Evolutionary conservation across 2,113 vertebrate species (phyloP).

Genomic region (Ceyx margarethae): DNA sequence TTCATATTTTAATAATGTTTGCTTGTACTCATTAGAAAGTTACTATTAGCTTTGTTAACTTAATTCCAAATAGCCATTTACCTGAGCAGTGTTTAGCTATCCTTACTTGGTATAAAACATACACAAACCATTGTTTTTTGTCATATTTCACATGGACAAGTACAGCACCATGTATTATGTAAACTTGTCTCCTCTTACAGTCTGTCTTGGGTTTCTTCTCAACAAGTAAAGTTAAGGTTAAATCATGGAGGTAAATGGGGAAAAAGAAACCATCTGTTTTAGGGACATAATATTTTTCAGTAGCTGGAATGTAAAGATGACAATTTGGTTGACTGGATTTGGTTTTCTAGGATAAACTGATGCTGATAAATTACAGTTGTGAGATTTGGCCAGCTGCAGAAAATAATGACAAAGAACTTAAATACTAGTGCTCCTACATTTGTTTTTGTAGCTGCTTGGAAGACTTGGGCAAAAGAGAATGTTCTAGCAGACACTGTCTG

Average conservation of each 20-base stretch:
- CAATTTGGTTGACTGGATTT: conserved; percentile 6
- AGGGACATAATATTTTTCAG: background rate
- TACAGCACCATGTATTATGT: background rate
- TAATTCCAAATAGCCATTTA: background rate
- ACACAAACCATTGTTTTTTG: background rate
- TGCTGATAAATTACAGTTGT: conserved; percentile 19
- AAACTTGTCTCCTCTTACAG: background rate
- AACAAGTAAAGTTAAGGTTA: background rate
- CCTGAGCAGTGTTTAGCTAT: background rate
- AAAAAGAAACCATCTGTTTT: background rate
- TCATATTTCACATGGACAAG: background rate
- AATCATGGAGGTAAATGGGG: background rate
- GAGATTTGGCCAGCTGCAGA: conserved; percentile 13
- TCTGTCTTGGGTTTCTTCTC: background rate
- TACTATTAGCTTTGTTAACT: background rate
- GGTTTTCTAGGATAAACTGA: background rate
- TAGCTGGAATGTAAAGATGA: background rate
- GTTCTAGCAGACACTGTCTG: conserved; percentile 7
- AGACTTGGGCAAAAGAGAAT: conserved; percentile 1
- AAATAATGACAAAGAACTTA: conserved; percentile 14
- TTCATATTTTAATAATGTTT: background rate
- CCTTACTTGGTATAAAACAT: background rate
- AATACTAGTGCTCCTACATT: background rate
- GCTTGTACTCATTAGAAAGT: background rate
- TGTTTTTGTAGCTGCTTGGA: conserved; percentile 45